Evolutionary conservation across 2,113 vertebrate genomes (phyloP).

Genomic region (Pipra filicauda): DNA sequence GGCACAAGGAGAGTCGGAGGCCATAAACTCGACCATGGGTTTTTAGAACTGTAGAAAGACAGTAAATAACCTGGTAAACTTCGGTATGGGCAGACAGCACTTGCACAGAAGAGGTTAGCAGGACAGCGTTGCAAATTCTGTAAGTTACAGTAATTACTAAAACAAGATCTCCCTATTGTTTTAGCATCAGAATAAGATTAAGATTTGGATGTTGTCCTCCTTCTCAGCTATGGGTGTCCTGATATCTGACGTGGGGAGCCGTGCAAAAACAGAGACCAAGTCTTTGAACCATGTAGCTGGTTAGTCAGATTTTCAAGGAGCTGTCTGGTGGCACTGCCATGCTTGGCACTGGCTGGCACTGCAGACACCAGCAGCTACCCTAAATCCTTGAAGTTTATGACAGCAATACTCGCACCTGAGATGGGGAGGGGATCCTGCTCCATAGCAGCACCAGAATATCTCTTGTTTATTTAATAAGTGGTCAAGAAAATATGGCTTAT

Average conservation of each 20-base stretch:
- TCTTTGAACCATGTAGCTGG: not conserved
- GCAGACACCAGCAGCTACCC: not conserved
- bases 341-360: accelerated
- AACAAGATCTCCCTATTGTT: not conserved
- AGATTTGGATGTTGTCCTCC: not conserved
- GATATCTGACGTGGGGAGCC: not conserved
- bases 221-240: not conserved
- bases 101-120: not conserved
- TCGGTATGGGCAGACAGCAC: not conserved
- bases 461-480: not conserved
- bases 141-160: not conserved
- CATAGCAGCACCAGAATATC: not conserved
- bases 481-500: not conserved
- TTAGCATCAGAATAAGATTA: not conserved
- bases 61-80: slow-evolving; percentile 33
- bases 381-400: not conserved
- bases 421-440: not conserved
- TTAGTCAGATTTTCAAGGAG: not conserved
- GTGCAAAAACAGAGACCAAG: not conserved
- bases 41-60: slow-evolving; percentile 7
- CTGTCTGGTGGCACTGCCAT: not conserved
- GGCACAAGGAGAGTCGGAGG: not conserved
- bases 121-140: not conserved
- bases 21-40: not conserved
- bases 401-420: not conserved